Evolutionary conservation across 1,140 invertebrate genomes (phyloP).

Genomic region (Phenacoccus solenopsis): DNA sequence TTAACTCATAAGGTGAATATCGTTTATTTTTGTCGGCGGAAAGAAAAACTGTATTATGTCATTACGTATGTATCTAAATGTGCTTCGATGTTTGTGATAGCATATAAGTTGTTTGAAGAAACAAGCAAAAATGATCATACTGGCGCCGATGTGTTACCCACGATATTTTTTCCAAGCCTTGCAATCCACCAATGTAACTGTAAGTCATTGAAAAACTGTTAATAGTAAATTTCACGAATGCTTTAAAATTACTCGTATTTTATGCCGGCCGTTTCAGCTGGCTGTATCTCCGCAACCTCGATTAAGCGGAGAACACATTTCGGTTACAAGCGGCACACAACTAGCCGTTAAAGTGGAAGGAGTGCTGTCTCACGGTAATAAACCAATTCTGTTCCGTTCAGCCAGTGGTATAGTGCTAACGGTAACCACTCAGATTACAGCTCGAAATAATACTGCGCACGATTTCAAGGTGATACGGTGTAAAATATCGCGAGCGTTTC

Average conservation of each 20-base stretch:
- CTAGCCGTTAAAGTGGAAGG: slow-evolving; percentile 78
- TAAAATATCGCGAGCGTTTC: background rate
- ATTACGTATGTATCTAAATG: background rate
- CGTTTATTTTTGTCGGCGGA: no score
- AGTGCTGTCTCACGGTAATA: slow-evolving; percentile 58
- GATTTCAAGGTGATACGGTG: slow-evolving; percentile 37
- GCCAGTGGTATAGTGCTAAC: slow-evolving; percentile 57
- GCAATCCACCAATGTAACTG: slow-evolving; percentile 48
- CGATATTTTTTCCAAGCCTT: slow-evolving; percentile 80
- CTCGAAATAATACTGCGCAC: slow-evolving; percentile 32
- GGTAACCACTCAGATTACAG: slow-evolving; percentile 49
- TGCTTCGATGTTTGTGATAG: slow-evolving; percentile 15
- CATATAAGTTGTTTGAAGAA: slow-evolving; percentile 53
- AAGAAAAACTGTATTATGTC: no score
- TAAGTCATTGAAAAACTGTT: no score
- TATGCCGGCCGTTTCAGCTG: slow-evolving; percentile 36
- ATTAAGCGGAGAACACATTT: slow-evolving; percentile 58
- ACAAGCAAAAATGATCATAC: slow-evolving; percentile 50
- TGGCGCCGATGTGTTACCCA: slow-evolving; percentile 56
- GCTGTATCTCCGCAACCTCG: slow-evolving; percentile 72
- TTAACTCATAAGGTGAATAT: slow-evolving; percentile 27
- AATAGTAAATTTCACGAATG: no score
- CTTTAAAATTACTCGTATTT: no score
- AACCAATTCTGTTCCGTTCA: slow-evolving; percentile 50
- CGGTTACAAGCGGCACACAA: slow-evolving; percentile 59